Base-by-base conservation (phyloP, 2,113 vertebrate genomes). In the Lampris incognitus region DNA sequence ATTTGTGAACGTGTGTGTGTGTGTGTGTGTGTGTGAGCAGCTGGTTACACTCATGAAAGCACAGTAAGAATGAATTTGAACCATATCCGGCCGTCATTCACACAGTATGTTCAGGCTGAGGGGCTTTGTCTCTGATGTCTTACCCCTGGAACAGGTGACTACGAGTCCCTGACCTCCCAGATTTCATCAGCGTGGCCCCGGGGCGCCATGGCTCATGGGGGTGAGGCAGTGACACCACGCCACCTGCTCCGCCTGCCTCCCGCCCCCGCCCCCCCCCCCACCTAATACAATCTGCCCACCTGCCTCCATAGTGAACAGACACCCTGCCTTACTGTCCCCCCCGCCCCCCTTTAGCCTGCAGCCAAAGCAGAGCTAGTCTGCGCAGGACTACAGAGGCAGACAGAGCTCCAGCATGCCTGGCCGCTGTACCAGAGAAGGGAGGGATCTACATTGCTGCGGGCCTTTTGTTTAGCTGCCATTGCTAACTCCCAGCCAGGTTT, bases 381-480 rank as follows among this genome's bases (percentile, higher is more conserved):
- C 81, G 87, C 87, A 87, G 82, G 83, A 82, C 71, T 74, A 66
- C 87, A 82, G 76, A 88, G 1, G 58, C 82, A 89, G 76, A 74
- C 81, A 66, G 69, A 73, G 81, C 86, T 85, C 56, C 68, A 87
- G 76, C 86, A 86, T 79, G 84, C 84, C 78, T 62, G 51, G 72
- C 74, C 78, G 42, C 72, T 79, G 70, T 62, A 79, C 84, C 81
- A 80, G 7, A 83, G 76, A 65, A 90, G 83, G 91, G 87, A 85
- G 90, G 82, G 85, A 90, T 88, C 81, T 55, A 51, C 65, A 6
- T 73, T 37, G 81, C 84, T 69, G 62, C 61, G 65, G 78, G 85
- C 66, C 86, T 89, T 87, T 91, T 89, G 85, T 90, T 81, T 85
- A 88, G 78, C 88, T 59, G 74, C 84, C 66, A 52, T 66, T 57